Percentiles rank a stretch among this genome's conserved stretches.
phyloP scores from a whole-genome alignment of 2,888 invertebrate genomes.

The Chrysolina haemoptera region DNA sequence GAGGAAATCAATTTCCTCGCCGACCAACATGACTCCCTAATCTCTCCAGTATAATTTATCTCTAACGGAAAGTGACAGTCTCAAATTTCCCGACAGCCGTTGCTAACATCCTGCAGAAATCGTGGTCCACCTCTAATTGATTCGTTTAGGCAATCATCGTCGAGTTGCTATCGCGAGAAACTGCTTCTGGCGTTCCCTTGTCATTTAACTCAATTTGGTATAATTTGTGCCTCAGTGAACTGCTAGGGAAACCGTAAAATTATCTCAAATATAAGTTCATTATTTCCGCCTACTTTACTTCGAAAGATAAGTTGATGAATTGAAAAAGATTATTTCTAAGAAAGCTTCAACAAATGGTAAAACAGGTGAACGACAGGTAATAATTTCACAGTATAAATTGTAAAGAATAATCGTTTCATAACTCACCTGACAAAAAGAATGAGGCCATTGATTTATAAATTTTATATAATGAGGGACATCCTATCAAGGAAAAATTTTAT shows the following conservation, averaged over 20 bases:
- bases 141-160: conserved; percentile 15
- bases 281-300: conserved; percentile 4
- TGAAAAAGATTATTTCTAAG: background rate
- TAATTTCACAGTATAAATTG: no score
- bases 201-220: conserved; percentile 19
- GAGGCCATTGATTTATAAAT: no score
- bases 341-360: no score
- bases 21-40: background rate
- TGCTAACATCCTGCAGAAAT: conserved; percentile 18
- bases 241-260: conserved; percentile 4
- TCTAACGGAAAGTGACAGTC: conserved; percentile 14
- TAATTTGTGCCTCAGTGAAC: conserved; percentile 1
- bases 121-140: conserved; percentile 22
- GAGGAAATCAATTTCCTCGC: background rate
- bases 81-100: conserved; percentile 10
- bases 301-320: background rate
- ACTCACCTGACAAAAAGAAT: no score
- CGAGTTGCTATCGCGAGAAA: background rate
- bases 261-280: background rate
- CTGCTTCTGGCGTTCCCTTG: conserved; percentile 19
- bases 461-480: no score
- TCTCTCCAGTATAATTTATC: background rate
- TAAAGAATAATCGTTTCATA: no score
- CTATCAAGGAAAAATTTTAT: no score
- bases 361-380: no score